Evolutionary conservation across 2,888 invertebrate species (phyloP).

Genomic region (Celastrina argiolus): DNA sequence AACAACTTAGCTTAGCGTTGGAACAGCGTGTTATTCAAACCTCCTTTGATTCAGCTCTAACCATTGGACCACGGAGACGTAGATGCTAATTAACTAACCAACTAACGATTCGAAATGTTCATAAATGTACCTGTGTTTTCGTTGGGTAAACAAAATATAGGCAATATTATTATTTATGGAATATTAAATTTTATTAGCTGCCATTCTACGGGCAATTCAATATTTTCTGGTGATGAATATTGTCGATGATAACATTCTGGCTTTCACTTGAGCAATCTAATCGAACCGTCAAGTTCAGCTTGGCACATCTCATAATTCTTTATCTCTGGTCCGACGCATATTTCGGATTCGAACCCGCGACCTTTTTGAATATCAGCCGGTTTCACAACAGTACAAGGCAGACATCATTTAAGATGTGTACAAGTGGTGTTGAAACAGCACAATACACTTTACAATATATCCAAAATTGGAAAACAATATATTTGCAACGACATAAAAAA

Average conservation of each 20-base stretch:
- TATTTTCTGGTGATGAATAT: neutral
- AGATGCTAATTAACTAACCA: too few species aligned
- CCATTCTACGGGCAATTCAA: neutral
- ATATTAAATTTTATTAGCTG: neutral
- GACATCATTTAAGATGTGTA: constrained; percentile 20
- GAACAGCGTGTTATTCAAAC: too few species aligned
- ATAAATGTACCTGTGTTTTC: too few species aligned
- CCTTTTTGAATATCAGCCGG: constrained; percentile 19
- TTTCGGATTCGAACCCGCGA: constrained; percentile 18
- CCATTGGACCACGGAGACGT: too few species aligned
- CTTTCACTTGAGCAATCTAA: constrained; percentile 8
- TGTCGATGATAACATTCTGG: neutral
- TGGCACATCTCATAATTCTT: constrained; percentile 12
- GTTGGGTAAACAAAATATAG: too few species aligned
- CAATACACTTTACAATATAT: constrained; percentile 3
- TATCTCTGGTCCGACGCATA: constrained; percentile 13
- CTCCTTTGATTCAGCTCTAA: too few species aligned
- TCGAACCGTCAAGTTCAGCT: neutral
- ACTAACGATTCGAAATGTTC: too few species aligned
- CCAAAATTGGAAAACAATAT: constrained; percentile 6
- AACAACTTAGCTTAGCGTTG: too few species aligned
- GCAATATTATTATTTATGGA: too few species aligned
- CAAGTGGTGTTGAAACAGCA: neutral
- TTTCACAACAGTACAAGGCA: constrained; percentile 16
- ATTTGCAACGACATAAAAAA: neutral